Percentiles rank a stretch among this genome's conserved stretches.
These are phyloP conservation scores for Enteromius viviparus DNA, from an alignment of 2,797 vertebrate genomes.

Conservation along the genomic window DNA sequence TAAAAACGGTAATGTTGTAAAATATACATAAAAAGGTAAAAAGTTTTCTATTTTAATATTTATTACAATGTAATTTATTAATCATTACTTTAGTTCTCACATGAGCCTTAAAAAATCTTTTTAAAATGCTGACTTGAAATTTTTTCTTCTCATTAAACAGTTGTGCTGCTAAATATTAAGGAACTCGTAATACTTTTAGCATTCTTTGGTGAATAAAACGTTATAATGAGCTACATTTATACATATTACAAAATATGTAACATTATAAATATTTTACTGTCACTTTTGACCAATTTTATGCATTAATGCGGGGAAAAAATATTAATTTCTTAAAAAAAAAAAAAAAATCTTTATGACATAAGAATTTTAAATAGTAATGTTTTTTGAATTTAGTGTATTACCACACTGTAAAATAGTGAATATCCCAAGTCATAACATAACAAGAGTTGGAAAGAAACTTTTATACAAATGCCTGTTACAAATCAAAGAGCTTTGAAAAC, in stretches of 20 bases:
- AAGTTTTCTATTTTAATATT: not conserved
- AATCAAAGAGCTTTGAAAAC: not conserved
- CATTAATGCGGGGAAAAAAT: not conserved
- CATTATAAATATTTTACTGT: not conserved
- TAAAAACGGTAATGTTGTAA: not conserved
- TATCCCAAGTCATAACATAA: not conserved
- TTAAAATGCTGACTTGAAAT: not conserved
- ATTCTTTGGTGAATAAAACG: not conserved
- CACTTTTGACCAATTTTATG: not conserved
- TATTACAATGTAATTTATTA: not conserved
- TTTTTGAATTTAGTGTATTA: not conserved
- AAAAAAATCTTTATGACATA: not conserved
- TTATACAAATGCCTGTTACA: not conserved
- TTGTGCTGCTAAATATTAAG: not conserved
- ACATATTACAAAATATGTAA: too few species aligned
- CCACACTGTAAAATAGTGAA: not conserved
- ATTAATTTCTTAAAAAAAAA: too few species aligned
- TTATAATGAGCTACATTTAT: not conserved
- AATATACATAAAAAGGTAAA: not conserved
- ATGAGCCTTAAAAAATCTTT: not conserved
- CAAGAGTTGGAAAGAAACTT: not conserved
- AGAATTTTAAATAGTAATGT: too few species aligned
- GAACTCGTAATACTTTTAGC: too few species aligned
- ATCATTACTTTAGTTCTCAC: not conserved
- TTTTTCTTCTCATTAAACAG: not conserved